phyloP scores from a whole-genome alignment of 2,888 invertebrate genomes.

The Stegophylla sp. region DNA sequence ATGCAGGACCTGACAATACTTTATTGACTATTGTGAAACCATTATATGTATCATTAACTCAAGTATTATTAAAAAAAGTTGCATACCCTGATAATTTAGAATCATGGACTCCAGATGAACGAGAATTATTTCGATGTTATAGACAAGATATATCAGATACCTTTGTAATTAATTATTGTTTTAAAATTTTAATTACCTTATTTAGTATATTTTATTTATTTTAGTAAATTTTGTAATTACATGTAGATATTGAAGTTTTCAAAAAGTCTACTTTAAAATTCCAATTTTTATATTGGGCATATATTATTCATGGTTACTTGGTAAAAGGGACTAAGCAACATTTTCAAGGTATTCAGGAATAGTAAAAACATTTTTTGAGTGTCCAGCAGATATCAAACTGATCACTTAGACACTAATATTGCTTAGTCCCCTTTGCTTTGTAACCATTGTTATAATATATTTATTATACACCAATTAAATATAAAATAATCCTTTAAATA shows the following conservation, averaged over 20 bases:
- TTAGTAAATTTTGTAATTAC: not conserved
- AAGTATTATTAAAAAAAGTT: slow-evolving; percentile 79
- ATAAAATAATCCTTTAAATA: not conserved
- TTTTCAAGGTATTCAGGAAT: too few species aligned
- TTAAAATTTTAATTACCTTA: not conserved
- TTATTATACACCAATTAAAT: not conserved
- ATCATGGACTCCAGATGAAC: slow-evolving; percentile 77
- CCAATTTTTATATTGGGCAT: too few species aligned
- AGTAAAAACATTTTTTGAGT: too few species aligned
- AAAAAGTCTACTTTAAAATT: too few species aligned
- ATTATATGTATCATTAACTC: slow-evolving; percentile 79
- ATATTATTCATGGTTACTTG: too few species aligned
- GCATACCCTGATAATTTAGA: slow-evolving; percentile 75
- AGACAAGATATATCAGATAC: slow-evolving; percentile 86
- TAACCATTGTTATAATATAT: not conserved
- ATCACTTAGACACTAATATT: too few species aligned
- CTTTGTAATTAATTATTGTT: slow-evolving; percentile 68
- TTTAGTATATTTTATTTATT: not conserved
- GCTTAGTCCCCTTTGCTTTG: too few species aligned
- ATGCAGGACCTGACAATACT: slow-evolving; percentile 35
- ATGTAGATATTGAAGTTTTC: too few species aligned
- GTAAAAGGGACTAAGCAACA: too few species aligned
- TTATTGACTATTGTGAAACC: slow-evolving; percentile 65
- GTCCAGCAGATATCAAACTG: too few species aligned
- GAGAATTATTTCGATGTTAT: slow-evolving; percentile 85